Conservation (phyloP, 2,888 invertebrate species). For the Thyatira batis region DNA sequence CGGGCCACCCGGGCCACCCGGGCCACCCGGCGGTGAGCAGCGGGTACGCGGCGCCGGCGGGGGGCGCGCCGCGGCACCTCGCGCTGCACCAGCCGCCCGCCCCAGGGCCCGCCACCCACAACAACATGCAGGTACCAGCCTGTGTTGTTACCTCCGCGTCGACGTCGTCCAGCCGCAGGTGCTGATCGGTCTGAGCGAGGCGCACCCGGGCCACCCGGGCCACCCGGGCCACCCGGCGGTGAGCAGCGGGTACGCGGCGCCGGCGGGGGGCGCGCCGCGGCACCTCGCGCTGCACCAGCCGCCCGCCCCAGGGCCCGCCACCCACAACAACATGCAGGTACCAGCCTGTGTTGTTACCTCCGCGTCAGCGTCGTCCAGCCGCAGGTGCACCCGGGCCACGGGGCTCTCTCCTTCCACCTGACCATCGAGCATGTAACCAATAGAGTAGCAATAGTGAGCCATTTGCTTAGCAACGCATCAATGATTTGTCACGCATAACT, state of each 20-base stretch:
- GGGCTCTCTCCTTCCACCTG: too few relatives aligned
- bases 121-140: slow-evolving; percentile 71
- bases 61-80: slow-evolving; percentile 55
- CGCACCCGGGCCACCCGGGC: too few relatives aligned
- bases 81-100: slow-evolving; percentile 44
- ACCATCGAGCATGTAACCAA: too few relatives aligned
- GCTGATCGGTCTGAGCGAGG: slow-evolving; percentile 69
- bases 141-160: too few relatives aligned
- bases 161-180: slow-evolving; percentile 69
- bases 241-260: slow-evolving; percentile 67
- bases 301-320: slow-evolving; percentile 43
- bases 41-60: too few relatives aligned
- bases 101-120: slow-evolving; percentile 53
- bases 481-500: too few relatives aligned
- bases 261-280: slow-evolving; percentile 61
- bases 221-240: slow-evolving; percentile 73
- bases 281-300: slow-evolving; percentile 44
- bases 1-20: too few relatives aligned
- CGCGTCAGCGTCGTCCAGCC: too few relatives aligned
- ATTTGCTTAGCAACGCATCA: too few relatives aligned
- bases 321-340: slow-evolving; percentile 70
- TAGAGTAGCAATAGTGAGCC: too few relatives aligned
- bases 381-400: too few relatives aligned
- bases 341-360: too few relatives aligned
- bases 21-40: slow-evolving; percentile 70